Base-by-base conservation (phyloP, 2,113 vertebrate species). In the Callipepla squamata region DNA sequence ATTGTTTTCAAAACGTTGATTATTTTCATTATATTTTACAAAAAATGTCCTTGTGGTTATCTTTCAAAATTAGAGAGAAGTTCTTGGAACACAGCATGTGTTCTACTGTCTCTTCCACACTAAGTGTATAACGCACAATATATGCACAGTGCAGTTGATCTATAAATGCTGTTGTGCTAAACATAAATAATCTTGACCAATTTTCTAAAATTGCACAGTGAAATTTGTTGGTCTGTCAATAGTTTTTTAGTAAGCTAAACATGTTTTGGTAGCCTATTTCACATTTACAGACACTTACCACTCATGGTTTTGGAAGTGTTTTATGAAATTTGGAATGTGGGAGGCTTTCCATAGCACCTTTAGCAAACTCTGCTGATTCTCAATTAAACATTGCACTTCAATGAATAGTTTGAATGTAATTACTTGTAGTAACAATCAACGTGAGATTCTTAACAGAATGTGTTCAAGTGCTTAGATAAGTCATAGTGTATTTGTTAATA, bases 61-160 rank as follows among this genome's bases (percentile, higher is more conserved):
- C 48, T 73, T 73, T 38, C 40, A 62, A 3, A n/a, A 4, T 23
- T 57, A 14, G 3, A 21, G 17, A 57, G 51, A 47, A 28, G 7
- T 45, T 74, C 48, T 74, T 17, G 28, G 53, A 78, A 69, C 3
- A 36, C n/a, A 73, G 50, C 45, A 26, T 0, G 3, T 36, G 25
- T 30, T 81, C 30, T 1, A 1, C 25, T 1, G 1, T 38, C n/a
- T 34, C 58, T 42, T 36, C 50, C 10, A 0, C 34, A 42, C 18
- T 30, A n/a, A 30, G 11, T n/a, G 6, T n/a, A 19, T 50, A 0
- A 58, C n/a, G 18, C 26, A 2, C n/a, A 19, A 32, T 26, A 8
- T 5, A 13, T 21, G 11, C 4, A 13, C 13, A 28, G 18, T 6
- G 9, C 13, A 91, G 68, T 11, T 26, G 6, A 19, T 8, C 44